Base-by-base conservation (phyloP, 2,888 invertebrate genomes). In the Drosophila affinis region DNA sequence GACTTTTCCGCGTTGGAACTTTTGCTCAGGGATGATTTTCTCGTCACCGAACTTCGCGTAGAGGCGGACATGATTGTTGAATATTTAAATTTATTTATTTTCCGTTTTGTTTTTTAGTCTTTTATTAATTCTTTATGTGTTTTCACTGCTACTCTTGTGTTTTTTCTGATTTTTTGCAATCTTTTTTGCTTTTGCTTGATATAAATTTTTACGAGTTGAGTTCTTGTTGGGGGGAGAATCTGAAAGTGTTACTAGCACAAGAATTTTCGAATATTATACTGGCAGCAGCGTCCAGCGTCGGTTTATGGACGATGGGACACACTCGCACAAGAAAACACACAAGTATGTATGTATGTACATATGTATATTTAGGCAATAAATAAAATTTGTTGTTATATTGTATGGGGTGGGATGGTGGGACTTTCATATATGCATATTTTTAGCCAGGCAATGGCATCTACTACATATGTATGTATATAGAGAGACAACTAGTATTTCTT, bases 361-460 rank as follows among this genome's bases (percentile, higher is more conserved):
- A 65, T n/a, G n/a, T n/a, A n/a, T 77, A 65, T 89, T 67, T 76
- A 74, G 75, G 87, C 72, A 89, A 87, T 87, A 89, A 87, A 87
- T 87, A 85, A 85, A 87, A 88, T 77, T 89, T 87, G 85, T 89
- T 89, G 89, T 89, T 89, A 78, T 81, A 73, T 64, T 45, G 56
- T 62, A 65, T 65, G 81, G n/a, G n/a, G n/a, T n/a, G n/a, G n/a
- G 71, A 52, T 68, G 67, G 71, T 51, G 71, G 67, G 67, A 70
- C 67, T 67, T 69, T 67, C 58, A 71, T 89, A 71, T 89, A 77
- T 89, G 89, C 85, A 89, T 89, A 85, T 84, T 48, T 32, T 61
- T 21, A 89, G 89, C 75, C 67, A 77, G 60, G 45, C 59, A 61
- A 55, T 44, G 27, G 27, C 27, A 27, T 7, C 7, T 7, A 27